Evolutionary conservation across 1,140 invertebrate genomes (phyloP), one percentile per base, ranked within the genome.

Genomic region (Musca domestica): DNA sequence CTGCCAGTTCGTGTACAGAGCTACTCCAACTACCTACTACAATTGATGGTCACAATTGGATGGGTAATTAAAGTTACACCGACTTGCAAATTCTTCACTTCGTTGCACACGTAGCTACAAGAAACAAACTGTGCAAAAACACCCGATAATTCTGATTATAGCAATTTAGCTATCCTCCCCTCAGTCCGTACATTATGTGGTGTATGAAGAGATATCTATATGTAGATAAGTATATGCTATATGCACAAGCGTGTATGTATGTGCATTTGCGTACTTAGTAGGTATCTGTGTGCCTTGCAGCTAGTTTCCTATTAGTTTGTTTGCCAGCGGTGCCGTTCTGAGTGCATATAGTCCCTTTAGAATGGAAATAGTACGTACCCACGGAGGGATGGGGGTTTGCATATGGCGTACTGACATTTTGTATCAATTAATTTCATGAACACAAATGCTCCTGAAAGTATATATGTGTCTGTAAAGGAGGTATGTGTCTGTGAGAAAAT

Each of bases 1-100:
- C 27, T 9, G 27, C 9, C 3, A 30, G 27, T 30, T 30, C 27
- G 27, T 30, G 3, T 9, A 9, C n/a, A n/a, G n/a, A n/a, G n/a
- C n/a, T n/a, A n/a, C n/a, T n/a, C 27, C 3, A 30, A 30, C 27
- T 30, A 9, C 27, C 27, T 4, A 30, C 27, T 30, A 30, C 27
- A 27, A 56, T 56, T 30, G 52, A 56, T 27, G 52, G 14, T 12
- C 23, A 56, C 52, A 56, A 54, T 56, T 56, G 23, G 52, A 56
- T 27, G 19, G 23, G 52, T 56, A 56, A 56, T 56, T 56, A 56
- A 56, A 56, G 52, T 56, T 56, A 56, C 52, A 56, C 52, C 17
- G 15, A 56, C 22, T 56, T 56, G 52, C 25, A 56, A 56, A 56
- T 23, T 25, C 20, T 54, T 54, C 51, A 22, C 22, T 54, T 54